A percentile compares a stretch with the other conserved stretches of the same genome.
Conservation (phyloP, 2,797 vertebrate genomes). For the Clarias platycephalus region DNA sequence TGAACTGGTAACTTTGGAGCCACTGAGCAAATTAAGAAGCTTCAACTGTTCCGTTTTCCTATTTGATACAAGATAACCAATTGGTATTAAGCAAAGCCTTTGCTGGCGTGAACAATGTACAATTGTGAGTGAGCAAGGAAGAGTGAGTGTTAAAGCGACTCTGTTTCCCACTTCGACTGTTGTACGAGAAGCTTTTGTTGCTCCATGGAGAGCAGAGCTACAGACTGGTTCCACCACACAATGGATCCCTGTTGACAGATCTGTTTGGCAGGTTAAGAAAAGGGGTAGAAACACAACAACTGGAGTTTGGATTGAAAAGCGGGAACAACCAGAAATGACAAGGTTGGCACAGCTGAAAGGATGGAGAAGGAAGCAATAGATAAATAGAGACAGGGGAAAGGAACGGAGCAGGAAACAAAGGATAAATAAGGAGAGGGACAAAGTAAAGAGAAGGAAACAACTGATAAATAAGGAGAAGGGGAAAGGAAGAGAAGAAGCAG, state of each 20-base stretch:
- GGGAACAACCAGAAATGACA: constrained; percentile 39
- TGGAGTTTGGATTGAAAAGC: constrained; percentile 58
- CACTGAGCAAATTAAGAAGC: not conserved
- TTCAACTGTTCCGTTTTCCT: not conserved
- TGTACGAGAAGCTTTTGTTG: constrained; percentile 68
- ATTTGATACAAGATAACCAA: not conserved
- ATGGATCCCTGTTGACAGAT: constrained; percentile 69
- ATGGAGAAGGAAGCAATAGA: constrained; percentile 23
- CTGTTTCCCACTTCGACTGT: constrained; percentile 50
- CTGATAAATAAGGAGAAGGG: constrained; percentile 39
- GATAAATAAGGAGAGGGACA: constrained; percentile 39
- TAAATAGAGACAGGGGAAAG: constrained; percentile 38
- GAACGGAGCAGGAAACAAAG: constrained; percentile 24
- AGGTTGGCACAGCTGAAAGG: constrained; percentile 34
- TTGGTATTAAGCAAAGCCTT: constrained; percentile 5
- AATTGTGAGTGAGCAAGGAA: not conserved
- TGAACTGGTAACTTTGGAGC: not conserved
- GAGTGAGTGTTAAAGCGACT: not conserved
- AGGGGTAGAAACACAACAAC: not conserved
- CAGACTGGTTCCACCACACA: constrained; percentile 65
- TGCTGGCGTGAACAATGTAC: not conserved
- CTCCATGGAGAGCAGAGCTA: constrained; percentile 60
- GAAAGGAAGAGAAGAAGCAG: constrained; percentile 40
- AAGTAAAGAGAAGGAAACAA: constrained; percentile 24
- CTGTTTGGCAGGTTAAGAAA: constrained; percentile 80